Conservation (phyloP, 2,888 invertebrate species). For the Heliconius ismenius region DNA sequence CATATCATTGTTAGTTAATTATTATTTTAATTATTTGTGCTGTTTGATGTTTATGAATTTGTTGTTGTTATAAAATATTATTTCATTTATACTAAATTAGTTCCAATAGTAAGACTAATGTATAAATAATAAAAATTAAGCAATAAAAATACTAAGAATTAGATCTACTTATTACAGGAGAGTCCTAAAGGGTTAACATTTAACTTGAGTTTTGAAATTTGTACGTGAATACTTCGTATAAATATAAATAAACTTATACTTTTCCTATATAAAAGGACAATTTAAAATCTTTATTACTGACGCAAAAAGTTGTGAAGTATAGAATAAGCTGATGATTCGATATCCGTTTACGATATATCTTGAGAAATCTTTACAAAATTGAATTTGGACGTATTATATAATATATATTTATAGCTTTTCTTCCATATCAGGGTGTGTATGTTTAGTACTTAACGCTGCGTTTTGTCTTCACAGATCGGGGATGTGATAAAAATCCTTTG, state of each 20-base stretch:
- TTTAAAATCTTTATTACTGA: not conserved
- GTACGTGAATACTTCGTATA: constrained; percentile 12
- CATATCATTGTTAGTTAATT: not conserved
- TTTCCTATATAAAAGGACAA: too few species aligned
- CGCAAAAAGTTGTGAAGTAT: not conserved
- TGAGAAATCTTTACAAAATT: not conserved
- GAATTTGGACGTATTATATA: too few species aligned
- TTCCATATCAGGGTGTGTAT: too few species aligned
- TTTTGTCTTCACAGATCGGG: not conserved
- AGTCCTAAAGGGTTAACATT: constrained; percentile 5
- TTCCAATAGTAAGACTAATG: not conserved
- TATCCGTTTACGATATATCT: not conserved
- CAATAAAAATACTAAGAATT: not conserved
- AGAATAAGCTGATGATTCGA: not conserved
- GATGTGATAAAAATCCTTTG: not conserved
- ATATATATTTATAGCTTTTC: too few species aligned
- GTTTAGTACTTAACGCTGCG: not conserved
- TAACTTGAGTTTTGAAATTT: not conserved
- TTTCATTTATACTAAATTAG: not conserved
- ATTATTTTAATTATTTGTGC: not conserved
- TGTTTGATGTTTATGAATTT: not conserved
- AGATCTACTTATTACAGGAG: not conserved
- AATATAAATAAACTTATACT: too few species aligned
- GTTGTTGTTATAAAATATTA: not conserved
- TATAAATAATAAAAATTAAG: not conserved